phyloP scores from a whole-genome alignment of 2,113 vertebrate species.

The Egretta garzetta region DNA sequence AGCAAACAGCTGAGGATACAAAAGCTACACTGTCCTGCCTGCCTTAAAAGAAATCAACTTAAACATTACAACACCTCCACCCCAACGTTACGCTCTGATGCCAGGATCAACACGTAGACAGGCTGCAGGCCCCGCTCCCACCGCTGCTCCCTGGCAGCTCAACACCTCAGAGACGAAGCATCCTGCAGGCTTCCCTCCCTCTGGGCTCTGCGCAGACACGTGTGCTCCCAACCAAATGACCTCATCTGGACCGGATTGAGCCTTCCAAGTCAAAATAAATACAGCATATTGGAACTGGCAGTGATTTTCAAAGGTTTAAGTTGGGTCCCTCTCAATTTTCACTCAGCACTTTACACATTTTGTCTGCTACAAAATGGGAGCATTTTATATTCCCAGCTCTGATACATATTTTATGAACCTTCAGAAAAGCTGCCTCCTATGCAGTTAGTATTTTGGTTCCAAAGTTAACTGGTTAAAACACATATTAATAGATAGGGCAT shows the following conservation, averaged over 20 bases:
- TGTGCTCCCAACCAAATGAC: conserved; percentile 42
- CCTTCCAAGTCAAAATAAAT: conserved; percentile 59
- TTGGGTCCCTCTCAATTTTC: conserved; percentile 13
- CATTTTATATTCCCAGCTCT: conserved; percentile 20
- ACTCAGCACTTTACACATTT: conserved; percentile 1
- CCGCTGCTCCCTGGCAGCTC: conserved; percentile 33
- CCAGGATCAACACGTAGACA: conserved; percentile 59
- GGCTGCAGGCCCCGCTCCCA: background rate
- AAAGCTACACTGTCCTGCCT: conserved; percentile 48
- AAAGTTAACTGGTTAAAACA: conserved; percentile 7
- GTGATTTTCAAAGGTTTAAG: conserved; percentile 21
- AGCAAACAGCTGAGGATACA: conserved; percentile 50
- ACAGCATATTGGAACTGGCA: conserved; percentile 20
- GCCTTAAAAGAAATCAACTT: conserved; percentile 52
- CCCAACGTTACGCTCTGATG: conserved; percentile 9
- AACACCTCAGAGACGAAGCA: background rate
- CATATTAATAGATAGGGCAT: too few relatives aligned
- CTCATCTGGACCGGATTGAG: conserved; percentile 37
- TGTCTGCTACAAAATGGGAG: background rate
- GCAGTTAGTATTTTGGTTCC: conserved; percentile 6
- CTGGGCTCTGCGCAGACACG: background rate
- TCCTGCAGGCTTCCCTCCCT: conserved; percentile 19
- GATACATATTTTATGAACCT: conserved; percentile 48
- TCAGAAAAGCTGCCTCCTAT: background rate
- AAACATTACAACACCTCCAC: conserved; percentile 31